A percentile compares a stretch with the other conserved stretches of the same genome.
Conservation (phyloP, 2,888 invertebrate species). For the Andrena hattorfiana region DNA sequence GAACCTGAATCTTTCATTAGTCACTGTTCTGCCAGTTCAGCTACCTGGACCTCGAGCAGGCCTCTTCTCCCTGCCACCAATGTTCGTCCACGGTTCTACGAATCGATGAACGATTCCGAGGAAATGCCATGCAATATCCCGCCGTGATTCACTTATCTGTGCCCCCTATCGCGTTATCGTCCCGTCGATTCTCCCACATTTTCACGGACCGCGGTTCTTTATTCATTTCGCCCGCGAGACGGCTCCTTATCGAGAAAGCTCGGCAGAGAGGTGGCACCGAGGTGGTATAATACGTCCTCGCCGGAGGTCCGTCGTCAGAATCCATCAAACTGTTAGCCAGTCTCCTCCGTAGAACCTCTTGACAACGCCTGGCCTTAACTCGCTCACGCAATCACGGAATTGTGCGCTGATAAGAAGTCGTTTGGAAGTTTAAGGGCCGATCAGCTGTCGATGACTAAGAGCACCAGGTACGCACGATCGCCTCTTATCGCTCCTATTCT, state of each 20-base stretch:
- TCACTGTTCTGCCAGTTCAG: not conserved
- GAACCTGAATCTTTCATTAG: not conserved
- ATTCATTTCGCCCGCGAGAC: not conserved
- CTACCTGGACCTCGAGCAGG: not conserved
- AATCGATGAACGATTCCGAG: not conserved
- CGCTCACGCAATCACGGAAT: not conserved
- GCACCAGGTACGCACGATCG: not conserved
- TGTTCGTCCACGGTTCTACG: not conserved
- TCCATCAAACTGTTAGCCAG: no score
- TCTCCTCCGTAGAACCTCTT: no score
- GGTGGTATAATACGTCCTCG: not conserved
- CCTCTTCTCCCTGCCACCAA: not conserved
- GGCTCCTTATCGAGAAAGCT: constrained; percentile 2
- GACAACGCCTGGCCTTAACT: not conserved
- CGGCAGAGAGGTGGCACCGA: not conserved
- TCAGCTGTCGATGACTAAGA: constrained; percentile 2
- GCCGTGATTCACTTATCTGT: not conserved
- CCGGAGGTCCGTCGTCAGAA: not conserved
- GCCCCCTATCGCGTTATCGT: constrained; percentile 11
- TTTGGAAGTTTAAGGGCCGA: not conserved
- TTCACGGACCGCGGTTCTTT: not conserved
- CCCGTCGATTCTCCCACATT: not conserved
- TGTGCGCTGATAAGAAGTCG: not conserved
- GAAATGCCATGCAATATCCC: not conserved
- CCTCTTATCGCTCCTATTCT: not conserved